These are phyloP conservation scores for Pocota personata DNA, from an alignment of 2,888 invertebrate genomes.

Conservation along the genomic window DNA sequence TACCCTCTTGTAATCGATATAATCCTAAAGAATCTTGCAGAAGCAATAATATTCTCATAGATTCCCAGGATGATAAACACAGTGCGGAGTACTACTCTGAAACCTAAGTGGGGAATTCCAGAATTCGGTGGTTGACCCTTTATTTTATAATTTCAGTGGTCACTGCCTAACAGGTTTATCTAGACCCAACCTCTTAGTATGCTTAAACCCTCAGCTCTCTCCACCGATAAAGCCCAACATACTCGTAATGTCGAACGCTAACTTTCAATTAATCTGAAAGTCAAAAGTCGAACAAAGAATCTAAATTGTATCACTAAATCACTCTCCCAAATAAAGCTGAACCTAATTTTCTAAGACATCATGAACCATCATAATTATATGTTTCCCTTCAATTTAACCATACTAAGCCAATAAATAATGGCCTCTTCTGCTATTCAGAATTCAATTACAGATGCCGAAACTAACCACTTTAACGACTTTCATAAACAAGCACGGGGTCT, in stretches of 20 bases:
- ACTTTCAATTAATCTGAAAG: neutral
- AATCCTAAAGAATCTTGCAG: no score
- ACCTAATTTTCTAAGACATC: neutral
- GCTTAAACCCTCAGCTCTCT: neutral
- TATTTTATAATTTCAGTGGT: no score
- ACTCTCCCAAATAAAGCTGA: neutral
- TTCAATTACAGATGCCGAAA: constrained; percentile 14
- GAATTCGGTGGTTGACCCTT: no score
- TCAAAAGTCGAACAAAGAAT: neutral
- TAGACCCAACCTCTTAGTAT: no score
- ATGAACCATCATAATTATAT: constrained; percentile 5
- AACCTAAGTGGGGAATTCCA: no score
- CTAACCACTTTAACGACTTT: neutral
- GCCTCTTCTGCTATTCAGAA: neutral
- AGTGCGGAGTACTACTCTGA: no score
- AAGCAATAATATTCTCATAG: no score
- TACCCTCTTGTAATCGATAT: no score
- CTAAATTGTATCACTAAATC: neutral
- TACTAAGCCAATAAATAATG: constrained; percentile 4
- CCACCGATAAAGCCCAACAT: neutral
- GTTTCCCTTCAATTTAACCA: neutral
- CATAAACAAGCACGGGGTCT: neutral
- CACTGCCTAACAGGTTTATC: no score
- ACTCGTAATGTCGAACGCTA: neutral
- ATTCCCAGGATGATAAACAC: no score